Percentiles rank a stretch among this genome's conserved stretches.
Evolutionary conservation across 2,888 invertebrate species (phyloP).

Genomic region (Nycteola revayana): DNA sequence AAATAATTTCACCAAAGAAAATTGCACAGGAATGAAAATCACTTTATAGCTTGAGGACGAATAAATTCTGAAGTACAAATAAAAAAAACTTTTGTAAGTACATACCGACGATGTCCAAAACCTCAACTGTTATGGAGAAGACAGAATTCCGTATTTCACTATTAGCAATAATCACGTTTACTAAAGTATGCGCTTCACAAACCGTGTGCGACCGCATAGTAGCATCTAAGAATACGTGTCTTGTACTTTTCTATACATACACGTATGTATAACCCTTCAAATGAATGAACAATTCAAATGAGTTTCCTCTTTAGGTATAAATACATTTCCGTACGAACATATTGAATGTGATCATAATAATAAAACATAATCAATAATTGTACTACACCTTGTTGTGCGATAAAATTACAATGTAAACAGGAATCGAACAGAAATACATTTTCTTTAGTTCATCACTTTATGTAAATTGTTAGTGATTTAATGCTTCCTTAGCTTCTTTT

Average conservation of each 20-base stretch:
- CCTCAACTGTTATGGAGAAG: too few relatives aligned
- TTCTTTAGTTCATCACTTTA: conserved; percentile 31
- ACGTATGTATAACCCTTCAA: conserved; percentile 7
- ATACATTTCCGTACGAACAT: conserved; percentile 22
- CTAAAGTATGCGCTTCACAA: too few relatives aligned
- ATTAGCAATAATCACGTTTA: too few relatives aligned
- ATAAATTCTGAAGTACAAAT: too few relatives aligned
- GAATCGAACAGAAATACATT: conserved; percentile 27
- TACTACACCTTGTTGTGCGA: conserved; percentile 13
- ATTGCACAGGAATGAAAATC: too few relatives aligned
- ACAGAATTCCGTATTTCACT: too few relatives aligned
- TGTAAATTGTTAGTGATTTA: conserved; percentile 24
- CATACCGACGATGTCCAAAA: too few relatives aligned
- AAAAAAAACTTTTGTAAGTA: too few relatives aligned
- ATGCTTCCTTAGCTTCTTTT: conserved; percentile 24
- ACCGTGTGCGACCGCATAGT: too few relatives aligned
- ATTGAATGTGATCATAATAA: conserved; percentile 14
- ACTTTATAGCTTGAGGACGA: too few relatives aligned
- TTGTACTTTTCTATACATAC: conserved; percentile 3
- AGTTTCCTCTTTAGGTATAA: conserved; percentile 23
- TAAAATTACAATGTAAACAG: conserved; percentile 25
- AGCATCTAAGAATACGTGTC: too few relatives aligned
- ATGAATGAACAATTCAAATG: conserved; percentile 25
- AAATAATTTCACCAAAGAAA: too few relatives aligned
- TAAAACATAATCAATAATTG: conserved; percentile 24